Evolutionary conservation across 2,888 invertebrate species (phyloP).

Genomic region (Keiferia lycopersicella): DNA sequence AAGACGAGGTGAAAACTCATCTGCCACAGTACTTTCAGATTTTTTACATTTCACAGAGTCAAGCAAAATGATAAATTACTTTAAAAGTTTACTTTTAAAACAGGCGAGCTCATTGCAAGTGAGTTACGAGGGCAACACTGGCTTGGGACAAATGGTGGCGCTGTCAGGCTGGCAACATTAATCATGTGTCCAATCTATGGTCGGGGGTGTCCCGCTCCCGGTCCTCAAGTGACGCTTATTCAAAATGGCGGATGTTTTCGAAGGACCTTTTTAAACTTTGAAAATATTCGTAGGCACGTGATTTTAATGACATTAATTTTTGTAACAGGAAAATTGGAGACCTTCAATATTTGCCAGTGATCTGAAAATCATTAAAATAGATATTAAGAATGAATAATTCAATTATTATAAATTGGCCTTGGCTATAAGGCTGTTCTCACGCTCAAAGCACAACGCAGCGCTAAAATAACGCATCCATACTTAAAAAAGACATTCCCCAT

Average conservation of each 20-base stretch:
- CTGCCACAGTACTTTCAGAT: neutral
- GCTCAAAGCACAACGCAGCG: too few relatives aligned
- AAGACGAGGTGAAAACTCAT: too few relatives aligned
- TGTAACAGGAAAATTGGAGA: neutral
- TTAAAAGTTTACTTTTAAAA: slow-evolving; percentile 32
- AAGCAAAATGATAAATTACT: slow-evolving; percentile 4
- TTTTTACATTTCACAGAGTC: too few relatives aligned
- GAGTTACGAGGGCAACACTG: slow-evolving; percentile 14
- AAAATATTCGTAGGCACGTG: neutral
- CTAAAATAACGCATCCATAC: too few relatives aligned
- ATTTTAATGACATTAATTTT: neutral
- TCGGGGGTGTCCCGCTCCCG: neutral
- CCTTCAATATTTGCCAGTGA: neutral
- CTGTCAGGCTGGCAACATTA: slow-evolving; percentile 28
- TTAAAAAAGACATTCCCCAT: too few relatives aligned
- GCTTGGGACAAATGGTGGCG: slow-evolving; percentile 28
- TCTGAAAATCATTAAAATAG: too few relatives aligned
- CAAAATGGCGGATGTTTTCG: neutral
- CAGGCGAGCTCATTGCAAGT: neutral
- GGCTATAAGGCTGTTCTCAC: too few relatives aligned
- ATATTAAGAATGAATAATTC: too few relatives aligned
- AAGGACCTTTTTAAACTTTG: neutral
- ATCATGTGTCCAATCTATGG: slow-evolving; percentile 30
- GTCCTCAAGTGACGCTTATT: neutral
- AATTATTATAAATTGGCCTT: too few relatives aligned